phyloP scores from a whole-genome alignment of 2,113 vertebrate species.

The Amia ocellicauda region DNA sequence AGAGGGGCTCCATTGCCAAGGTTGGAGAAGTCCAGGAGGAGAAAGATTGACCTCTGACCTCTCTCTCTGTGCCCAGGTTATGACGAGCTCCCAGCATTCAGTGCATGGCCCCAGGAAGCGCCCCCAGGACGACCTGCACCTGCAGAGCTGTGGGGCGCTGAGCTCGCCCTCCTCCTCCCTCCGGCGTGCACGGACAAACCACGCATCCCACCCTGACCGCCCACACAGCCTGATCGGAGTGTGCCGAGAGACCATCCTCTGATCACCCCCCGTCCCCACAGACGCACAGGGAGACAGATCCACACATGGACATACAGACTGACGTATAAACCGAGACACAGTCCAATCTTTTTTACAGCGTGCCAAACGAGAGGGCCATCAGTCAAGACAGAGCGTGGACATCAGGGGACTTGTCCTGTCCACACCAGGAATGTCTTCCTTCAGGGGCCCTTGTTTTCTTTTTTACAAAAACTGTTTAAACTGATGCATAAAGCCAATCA shows the following conservation, averaged over 20 bases:
- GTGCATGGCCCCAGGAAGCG: conserved; percentile 61
- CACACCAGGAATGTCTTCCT: conserved; percentile 54
- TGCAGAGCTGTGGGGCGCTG: conserved; percentile 86
- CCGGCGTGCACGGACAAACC: conserved; percentile 40
- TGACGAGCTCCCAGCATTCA: conserved; percentile 66
- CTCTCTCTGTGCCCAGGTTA: conserved; percentile 56
- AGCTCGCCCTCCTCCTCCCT: conserved; percentile 67
- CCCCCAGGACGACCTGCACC: conserved; percentile 74
- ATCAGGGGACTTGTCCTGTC: no score
- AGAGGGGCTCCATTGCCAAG: no score
- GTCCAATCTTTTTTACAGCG: conserved; percentile 30
- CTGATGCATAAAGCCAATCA: conserved; percentile 26
- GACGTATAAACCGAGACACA: conserved; percentile 38
- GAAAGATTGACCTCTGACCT: neutral
- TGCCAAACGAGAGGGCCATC: conserved; percentile 44
- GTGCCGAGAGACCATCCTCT: conserved; percentile 77
- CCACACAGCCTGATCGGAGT: conserved; percentile 58
- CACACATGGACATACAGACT: no score
- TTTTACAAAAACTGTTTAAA: conserved; percentile 30
- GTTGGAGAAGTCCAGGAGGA: no score
- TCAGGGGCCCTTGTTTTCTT: conserved; percentile 52
- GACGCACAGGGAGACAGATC: no score
- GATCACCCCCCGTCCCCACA: conserved; percentile 38
- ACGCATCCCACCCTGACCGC: conserved; percentile 44
- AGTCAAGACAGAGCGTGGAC: conserved; percentile 30